A percentile compares a stretch with the other conserved stretches of the same genome.
Conservation (phyloP, 2,888 invertebrate genomes). For the Pseudanteris insignis region DNA sequence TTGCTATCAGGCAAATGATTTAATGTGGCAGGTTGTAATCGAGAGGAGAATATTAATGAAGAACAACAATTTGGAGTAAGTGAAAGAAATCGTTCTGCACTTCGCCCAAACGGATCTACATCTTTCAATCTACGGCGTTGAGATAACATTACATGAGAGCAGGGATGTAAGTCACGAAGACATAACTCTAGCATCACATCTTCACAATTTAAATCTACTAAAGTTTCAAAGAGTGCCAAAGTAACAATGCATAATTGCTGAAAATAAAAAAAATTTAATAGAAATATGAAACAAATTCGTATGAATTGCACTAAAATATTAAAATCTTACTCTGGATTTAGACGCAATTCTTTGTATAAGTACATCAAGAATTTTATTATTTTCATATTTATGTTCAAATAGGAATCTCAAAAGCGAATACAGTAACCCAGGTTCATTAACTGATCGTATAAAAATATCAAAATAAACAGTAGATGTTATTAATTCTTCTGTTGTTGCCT, state of each 20-base stretch:
- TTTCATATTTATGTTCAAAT: slow-evolving; percentile 84
- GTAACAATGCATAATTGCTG: slow-evolving; percentile 84
- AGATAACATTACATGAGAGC: slow-evolving; percentile 83
- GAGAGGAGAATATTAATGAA: neutral
- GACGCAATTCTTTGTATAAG: slow-evolving; percentile 81
- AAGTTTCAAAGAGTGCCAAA: slow-evolving; percentile 87
- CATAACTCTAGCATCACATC: slow-evolving; percentile 94
- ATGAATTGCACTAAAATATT: too few species aligned
- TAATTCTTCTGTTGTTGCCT: slow-evolving; percentile 88
- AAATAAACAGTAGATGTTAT: slow-evolving; percentile 93
- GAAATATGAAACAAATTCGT: slow-evolving; percentile 1
- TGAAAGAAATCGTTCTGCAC: slow-evolving; percentile 79
- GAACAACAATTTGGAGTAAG: slow-evolving; percentile 76
- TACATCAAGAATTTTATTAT: slow-evolving; percentile 81
- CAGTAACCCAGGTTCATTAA: slow-evolving; percentile 85
- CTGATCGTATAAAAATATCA: slow-evolving; percentile 87
- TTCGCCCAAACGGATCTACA: slow-evolving; percentile 77
- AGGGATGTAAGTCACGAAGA: slow-evolving; percentile 84
- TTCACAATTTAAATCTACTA: slow-evolving; percentile 92
- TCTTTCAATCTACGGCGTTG: slow-evolving; percentile 77
- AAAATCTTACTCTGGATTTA: slow-evolving; percentile 79
- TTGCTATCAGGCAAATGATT: neutral
- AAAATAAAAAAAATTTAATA: slow-evolving; percentile 18
- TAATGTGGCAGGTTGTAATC: slow-evolving; percentile 17
- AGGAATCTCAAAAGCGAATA: slow-evolving; percentile 87